phyloP scores from a whole-genome alignment of 1,140 invertebrate genomes.

The Protaetia brevitarsis region DNA sequence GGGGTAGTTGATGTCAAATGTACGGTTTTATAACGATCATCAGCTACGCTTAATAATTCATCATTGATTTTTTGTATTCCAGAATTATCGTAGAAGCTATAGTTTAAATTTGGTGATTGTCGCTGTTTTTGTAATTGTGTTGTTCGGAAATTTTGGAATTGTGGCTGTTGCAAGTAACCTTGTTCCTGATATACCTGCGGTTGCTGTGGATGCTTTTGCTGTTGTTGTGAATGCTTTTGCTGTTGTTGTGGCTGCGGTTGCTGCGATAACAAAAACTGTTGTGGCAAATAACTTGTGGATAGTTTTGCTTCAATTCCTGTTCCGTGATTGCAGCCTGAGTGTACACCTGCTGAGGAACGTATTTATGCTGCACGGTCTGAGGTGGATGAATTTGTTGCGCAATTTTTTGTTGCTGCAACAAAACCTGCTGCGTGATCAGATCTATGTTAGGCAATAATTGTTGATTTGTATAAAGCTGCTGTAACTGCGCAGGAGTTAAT shows the following conservation, averaged over 20 bases:
- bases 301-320: neutral
- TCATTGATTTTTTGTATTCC: neutral
- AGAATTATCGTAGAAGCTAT: neutral
- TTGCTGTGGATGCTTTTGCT: neutral
- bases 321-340: neutral
- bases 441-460: neutral
- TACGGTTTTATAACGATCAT: neutral
- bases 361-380: neutral
- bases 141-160: neutral
- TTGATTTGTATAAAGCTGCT: neutral
- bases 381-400: neutral
- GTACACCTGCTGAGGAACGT: neutral
- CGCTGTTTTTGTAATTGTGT: neutral
- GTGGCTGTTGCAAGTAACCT: neutral
- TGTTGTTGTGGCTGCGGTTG: too few relatives aligned
- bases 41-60: neutral
- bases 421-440: neutral
- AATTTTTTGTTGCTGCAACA: neutral
- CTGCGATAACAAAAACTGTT: neutral
- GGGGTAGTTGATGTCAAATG: constrained; percentile 6
- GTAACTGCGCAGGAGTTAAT: neutral
- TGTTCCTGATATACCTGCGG: neutral
- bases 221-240: too few relatives aligned
- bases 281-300: neutral
- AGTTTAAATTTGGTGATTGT: constrained; percentile 7